Conservation (phyloP, 1,140 invertebrate genomes). For the Aphis gossypii region DNA sequence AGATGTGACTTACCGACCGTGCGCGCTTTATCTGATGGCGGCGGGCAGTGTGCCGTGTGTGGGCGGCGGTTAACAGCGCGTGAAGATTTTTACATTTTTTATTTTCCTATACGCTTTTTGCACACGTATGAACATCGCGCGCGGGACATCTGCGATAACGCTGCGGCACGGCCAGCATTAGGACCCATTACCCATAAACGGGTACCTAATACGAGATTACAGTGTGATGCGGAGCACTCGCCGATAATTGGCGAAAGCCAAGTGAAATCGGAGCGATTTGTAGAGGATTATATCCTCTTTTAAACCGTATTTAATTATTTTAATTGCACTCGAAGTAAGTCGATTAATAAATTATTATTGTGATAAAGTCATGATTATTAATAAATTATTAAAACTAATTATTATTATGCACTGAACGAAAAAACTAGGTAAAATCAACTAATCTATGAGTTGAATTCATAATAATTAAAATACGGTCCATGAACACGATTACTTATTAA, state of each 20-base stretch:
- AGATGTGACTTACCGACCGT: not conserved
- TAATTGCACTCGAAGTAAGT: not conserved
- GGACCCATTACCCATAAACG: not conserved
- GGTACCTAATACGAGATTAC: not conserved
- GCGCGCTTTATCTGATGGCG: not conserved
- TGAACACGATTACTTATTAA: too few relatives aligned
- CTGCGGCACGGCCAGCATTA: not conserved
- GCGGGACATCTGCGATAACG: not conserved
- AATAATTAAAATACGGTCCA: too few relatives aligned
- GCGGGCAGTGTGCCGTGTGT: not conserved
- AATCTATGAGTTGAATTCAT: too few relatives aligned
- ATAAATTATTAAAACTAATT: not conserved
- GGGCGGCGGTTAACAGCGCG: not conserved
- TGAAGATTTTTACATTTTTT: slow-evolving; percentile 30
- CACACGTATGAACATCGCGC: not conserved
- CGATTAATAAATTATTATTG: not conserved
- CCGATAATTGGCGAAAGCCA: slow-evolving; percentile 12
- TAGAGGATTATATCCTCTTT: not conserved
- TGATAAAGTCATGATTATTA: not conserved
- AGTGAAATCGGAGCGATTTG: not conserved
- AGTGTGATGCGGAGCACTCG: too few relatives aligned
- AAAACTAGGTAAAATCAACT: too few relatives aligned
- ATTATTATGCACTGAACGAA: not conserved
- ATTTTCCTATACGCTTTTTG: not conserved
- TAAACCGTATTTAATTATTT: slow-evolving; percentile 42